phyloP scores from a whole-genome alignment of 1,140 invertebrate genomes.

The Ylistrum balloti region DNA sequence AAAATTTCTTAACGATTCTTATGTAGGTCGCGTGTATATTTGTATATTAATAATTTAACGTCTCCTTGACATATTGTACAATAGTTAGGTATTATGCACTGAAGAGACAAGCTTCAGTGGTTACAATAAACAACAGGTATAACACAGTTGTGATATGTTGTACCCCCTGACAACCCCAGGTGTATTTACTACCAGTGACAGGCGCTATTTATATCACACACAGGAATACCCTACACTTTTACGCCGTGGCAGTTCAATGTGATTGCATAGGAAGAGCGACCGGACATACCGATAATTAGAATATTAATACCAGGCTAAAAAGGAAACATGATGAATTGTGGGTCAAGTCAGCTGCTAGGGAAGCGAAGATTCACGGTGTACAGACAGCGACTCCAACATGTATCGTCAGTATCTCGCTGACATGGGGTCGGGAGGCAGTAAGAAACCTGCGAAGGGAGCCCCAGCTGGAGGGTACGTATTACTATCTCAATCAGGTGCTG shows the following conservation, averaged over 20 bases:
- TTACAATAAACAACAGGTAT: not conserved
- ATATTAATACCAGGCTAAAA: not conserved
- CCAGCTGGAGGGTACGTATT: not conserved
- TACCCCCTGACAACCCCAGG: not conserved
- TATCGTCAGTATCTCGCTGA: not conserved
- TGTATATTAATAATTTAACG: not conserved
- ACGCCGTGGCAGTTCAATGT: not conserved
- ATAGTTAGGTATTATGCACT: not conserved
- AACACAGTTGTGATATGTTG: not conserved
- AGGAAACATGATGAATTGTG: conserved; percentile 34
- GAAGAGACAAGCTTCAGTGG: not conserved
- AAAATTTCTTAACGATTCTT: too few relatives aligned
- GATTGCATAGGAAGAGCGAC: not conserved
- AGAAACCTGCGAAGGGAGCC: not conserved
- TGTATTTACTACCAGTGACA: not conserved
- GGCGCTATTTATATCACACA: not conserved
- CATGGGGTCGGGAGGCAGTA: conserved; percentile 20
- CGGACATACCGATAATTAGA: conserved; percentile 1
- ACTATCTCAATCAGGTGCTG: not conserved
- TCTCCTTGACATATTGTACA: conserved; percentile 7
- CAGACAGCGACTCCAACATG: not conserved
- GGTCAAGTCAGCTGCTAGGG: not conserved
- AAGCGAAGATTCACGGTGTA: not conserved
- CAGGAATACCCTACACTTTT: conserved; percentile 4
- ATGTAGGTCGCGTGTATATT: not conserved